phyloP scores from a whole-genome alignment of 2,113 vertebrate genomes.

The Nycticryphes semicollaris region DNA sequence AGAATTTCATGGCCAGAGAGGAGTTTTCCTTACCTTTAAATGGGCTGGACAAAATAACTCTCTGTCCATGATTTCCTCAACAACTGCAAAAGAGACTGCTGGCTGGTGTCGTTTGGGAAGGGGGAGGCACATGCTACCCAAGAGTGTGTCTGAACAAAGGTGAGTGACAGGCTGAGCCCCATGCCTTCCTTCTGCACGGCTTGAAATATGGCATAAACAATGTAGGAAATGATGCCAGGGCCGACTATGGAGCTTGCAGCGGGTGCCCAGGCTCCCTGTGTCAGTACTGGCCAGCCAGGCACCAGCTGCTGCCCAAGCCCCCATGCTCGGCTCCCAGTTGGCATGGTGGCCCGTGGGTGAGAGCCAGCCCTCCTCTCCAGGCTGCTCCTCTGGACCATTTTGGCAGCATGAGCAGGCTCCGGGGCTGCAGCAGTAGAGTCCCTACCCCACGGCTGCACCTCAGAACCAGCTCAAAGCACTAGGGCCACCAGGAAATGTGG shows the following conservation, averaged over 20 bases:
- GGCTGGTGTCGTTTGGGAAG: neutral
- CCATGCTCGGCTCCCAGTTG: neutral
- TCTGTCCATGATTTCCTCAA: neutral
- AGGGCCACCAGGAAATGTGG: neutral
- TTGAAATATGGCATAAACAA: fast-evolving
- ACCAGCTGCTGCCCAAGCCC: neutral
- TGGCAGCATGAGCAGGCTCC: fast-evolving
- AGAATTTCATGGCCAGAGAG: neutral
- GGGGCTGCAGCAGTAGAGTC: fast-evolving
- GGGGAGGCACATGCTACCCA: neutral
- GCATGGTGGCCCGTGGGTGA: fast-evolving
- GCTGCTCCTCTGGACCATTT: neutral
- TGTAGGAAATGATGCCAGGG: fast-evolving
- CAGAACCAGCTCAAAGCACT: neutral
- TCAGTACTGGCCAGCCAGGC: fast-evolving
- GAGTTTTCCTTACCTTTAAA: neutral
- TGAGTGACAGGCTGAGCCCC: neutral
- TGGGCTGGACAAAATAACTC: neutral
- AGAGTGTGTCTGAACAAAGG: fast-evolving
- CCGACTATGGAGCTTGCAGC: fast-evolving
- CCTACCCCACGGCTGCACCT: neutral
- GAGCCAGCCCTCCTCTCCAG: neutral
- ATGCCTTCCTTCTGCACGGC: neutral
- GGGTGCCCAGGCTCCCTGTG: neutral
- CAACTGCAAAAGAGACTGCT: neutral